Conservation (phyloP, 1,140 invertebrate genomes). For the Stenopsyche tienmushanensis region DNA sequence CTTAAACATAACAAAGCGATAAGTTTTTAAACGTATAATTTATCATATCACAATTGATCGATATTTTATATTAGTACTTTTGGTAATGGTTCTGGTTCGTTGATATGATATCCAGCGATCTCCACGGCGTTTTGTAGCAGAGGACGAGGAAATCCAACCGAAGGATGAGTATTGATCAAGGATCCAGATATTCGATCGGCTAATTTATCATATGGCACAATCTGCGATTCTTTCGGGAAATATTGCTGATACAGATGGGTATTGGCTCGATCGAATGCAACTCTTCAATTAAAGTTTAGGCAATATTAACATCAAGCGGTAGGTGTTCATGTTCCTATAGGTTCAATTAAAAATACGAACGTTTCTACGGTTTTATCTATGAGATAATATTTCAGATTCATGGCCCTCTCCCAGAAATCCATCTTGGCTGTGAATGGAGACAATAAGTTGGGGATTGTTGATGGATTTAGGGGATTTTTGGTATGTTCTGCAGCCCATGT, state of each 20-base stretch:
- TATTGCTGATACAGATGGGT: slow-evolving; percentile 26
- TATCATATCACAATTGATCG: background rate
- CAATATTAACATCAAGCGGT: background rate
- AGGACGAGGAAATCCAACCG: slow-evolving; percentile 27
- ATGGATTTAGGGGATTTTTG: slow-evolving; percentile 24
- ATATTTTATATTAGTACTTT: slow-evolving; percentile 18
- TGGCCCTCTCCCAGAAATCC: slow-evolving; percentile 25
- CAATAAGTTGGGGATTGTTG: slow-evolving; percentile 32
- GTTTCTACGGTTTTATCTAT: slow-evolving; percentile 20
- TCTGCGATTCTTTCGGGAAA: slow-evolving; percentile 31
- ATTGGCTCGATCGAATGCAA: background rate
- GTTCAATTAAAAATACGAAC: slow-evolving; percentile 10
- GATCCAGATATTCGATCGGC: slow-evolving; percentile 12
- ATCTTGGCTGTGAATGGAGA: slow-evolving; percentile 19
- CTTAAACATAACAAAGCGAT: slow-evolving; percentile 39
- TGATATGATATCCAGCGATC: slow-evolving; percentile 38
- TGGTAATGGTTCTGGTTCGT: slow-evolving; percentile 30
- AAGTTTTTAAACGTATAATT: background rate
- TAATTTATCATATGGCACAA: slow-evolving; percentile 25
- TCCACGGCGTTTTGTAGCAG: slow-evolving; percentile 34
- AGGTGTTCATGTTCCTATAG: background rate
- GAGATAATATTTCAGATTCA: slow-evolving; percentile 21
- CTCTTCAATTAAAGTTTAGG: background rate
- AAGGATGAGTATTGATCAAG: slow-evolving; percentile 34
- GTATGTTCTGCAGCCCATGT: slow-evolving; percentile 23